Evolutionary conservation across 2,888 invertebrate genomes (phyloP).

Genomic region (Gymnocheta viridis): DNA sequence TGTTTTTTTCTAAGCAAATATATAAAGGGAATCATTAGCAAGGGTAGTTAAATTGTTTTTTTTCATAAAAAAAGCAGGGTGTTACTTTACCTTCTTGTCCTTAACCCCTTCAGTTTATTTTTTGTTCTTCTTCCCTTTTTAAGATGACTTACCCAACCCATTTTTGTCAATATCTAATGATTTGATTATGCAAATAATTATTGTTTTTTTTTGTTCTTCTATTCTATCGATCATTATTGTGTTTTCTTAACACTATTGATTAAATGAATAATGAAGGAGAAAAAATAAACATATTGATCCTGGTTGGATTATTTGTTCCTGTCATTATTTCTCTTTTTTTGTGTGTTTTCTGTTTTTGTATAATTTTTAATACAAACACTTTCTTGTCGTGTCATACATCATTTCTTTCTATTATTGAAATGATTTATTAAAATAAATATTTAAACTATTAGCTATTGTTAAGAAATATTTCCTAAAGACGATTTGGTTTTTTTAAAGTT

Average conservation of each 20-base stretch:
- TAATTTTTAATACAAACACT: constrained; percentile 1
- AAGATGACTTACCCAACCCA: constrained; percentile 48
- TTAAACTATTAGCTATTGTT: constrained; percentile 62
- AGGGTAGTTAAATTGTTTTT: constrained; percentile 26
- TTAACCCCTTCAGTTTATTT: constrained; percentile 13
- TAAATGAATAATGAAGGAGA: neutral
- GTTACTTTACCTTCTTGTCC: constrained; percentile 1
- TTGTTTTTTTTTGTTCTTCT: neutral
- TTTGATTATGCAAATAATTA: constrained; percentile 64
- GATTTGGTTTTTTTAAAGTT: neutral
- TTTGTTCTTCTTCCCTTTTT: neutral
- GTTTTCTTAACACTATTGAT: constrained; percentile 41
- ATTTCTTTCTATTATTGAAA: constrained; percentile 55
- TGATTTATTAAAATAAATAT: constrained; percentile 69
- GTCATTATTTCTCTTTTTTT: constrained; percentile 29
- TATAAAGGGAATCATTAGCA: constrained; percentile 18
- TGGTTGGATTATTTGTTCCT: constrained; percentile 66
- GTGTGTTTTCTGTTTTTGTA: too few species aligned
- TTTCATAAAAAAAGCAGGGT: neutral
- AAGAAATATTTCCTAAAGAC: constrained; percentile 9
- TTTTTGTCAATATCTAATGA: constrained; percentile 52
- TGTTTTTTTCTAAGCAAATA: neutral
- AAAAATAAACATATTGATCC: constrained; percentile 43
- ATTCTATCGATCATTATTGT: constrained; percentile 42
- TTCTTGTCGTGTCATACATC: constrained; percentile 43